A percentile compares a stretch with the other conserved stretches of the same genome.
Conservation (phyloP, 2,113 vertebrate genomes). For the Dolichotis patagonum region DNA sequence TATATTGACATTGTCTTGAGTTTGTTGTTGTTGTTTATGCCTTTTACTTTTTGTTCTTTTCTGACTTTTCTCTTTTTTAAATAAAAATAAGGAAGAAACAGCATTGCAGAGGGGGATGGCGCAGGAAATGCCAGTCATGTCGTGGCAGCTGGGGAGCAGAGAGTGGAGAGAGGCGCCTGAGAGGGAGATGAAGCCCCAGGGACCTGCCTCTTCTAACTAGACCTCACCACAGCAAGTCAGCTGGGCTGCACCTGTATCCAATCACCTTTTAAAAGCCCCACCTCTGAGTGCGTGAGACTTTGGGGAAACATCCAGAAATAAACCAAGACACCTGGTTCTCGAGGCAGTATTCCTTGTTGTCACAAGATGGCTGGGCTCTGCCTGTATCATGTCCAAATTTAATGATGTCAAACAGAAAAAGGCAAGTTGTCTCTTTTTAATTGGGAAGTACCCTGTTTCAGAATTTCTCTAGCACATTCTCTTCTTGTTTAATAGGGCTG, state of each 20-base stretch:
- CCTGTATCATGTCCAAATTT: not conserved
- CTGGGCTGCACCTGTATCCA: not conserved
- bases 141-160: not conserved
- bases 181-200: not conserved
- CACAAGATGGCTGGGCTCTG: not conserved
- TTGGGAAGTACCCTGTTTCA: not conserved
- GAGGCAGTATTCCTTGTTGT: not conserved
- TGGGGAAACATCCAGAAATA: not conserved
- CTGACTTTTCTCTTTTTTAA: too few species aligned
- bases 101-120: not conserved
- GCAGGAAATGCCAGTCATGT: not conserved
- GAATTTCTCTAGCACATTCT: not conserved
- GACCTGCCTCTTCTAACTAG: not conserved
- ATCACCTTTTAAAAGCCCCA: not conserved
- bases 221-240: not conserved
- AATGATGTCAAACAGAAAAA: not conserved
- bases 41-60: too few species aligned
- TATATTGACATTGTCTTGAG: too few species aligned
- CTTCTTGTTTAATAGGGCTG: not conserved
- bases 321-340: not conserved
- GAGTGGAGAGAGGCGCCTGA: too few species aligned
- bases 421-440: not conserved
- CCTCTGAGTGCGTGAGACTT: not conserved
- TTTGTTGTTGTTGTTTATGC: too few species aligned
- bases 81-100: not conserved